Percentiles rank a stretch among this genome's conserved stretches.
These are phyloP conservation scores for Sitta europaea DNA, from an alignment of 2,113 vertebrate species.

Conservation along the genomic window DNA sequence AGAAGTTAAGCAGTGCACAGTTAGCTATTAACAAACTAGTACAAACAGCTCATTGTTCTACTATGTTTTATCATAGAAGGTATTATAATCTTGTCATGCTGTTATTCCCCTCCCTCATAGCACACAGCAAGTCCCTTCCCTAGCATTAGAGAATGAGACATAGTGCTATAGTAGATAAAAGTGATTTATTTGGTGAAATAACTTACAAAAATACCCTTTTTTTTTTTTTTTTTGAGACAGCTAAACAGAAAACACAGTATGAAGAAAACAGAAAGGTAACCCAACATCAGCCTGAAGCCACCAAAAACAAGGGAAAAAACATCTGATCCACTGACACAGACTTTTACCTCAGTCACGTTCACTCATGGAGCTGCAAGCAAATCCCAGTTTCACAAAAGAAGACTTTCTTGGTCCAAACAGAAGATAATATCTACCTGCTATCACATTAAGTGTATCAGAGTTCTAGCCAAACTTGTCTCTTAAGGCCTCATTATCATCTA, in stretches of 20 bases:
- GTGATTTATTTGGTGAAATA: not conserved
- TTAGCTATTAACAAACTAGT: not conserved
- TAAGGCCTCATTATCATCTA: not conserved
- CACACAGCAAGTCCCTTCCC: not conserved
- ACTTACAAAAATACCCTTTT: not conserved
- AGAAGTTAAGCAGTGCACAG: not conserved
- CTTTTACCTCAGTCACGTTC: not conserved
- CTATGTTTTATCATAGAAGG: not conserved
- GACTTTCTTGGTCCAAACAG: not conserved
- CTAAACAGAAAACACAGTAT: not conserved
- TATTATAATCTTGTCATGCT: not conserved
- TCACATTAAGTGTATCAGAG: not conserved
- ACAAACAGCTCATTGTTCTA: not conserved
- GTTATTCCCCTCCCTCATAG: not conserved
- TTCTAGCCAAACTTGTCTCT: not conserved
- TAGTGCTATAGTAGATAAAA: not conserved
- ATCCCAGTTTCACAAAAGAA: not conserved
- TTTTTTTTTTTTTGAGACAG: not conserved
- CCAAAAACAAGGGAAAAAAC: not conserved
- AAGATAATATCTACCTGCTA: not conserved
- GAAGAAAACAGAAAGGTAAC: not conserved
- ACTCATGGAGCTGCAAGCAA: not conserved
- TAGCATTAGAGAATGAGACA: not conserved
- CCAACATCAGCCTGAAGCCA: not conserved
- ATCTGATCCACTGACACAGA: not conserved